A percentile compares a stretch with the other conserved stretches of the same genome.
Evolutionary conservation across 2,888 invertebrate genomes (phyloP).

Genomic region (Schrankia costaestrigalis): DNA sequence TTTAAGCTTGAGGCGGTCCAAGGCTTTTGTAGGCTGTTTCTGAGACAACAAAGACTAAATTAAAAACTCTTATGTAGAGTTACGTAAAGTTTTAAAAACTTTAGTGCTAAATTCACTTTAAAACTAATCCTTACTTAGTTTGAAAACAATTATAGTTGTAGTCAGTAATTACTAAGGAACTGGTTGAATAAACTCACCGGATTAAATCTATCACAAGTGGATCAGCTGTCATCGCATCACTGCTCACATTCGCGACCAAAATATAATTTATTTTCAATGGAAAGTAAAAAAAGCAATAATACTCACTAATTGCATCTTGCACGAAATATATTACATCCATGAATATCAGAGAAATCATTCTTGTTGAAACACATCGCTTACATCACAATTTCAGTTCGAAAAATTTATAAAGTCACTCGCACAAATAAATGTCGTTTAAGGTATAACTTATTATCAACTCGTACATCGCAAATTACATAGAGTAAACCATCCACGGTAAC

Average conservation of each 20-base stretch:
- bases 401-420: constrained; percentile 57
- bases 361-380: constrained; percentile 52
- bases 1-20: too few relatives aligned
- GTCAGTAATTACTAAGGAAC: constrained; percentile 15
- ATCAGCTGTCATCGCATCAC: constrained; percentile 7
- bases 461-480: constrained; percentile 77
- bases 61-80: too few relatives aligned
- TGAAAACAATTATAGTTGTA: too few relatives aligned
- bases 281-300: constrained; percentile 41
- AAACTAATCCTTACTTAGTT: too few relatives aligned
- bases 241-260: constrained; percentile 3
- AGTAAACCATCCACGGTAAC: constrained; percentile 79
- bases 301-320: constrained; percentile 66
- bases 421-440: constrained; percentile 49
- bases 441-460: constrained; percentile 60
- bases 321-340: constrained; percentile 53
- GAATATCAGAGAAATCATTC: constrained; percentile 43
- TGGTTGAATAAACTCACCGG: constrained; percentile 21
- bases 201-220: constrained; percentile 17
- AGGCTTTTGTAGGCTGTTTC: too few relatives aligned
- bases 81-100: too few relatives aligned
- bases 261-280: constrained; percentile 20
- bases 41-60: too few relatives aligned
- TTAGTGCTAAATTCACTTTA: too few relatives aligned
- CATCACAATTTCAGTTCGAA: constrained; percentile 56